Base-by-base conservation (phyloP, 2,888 invertebrate genomes). In the Drosophila mayaguana region DNA sequence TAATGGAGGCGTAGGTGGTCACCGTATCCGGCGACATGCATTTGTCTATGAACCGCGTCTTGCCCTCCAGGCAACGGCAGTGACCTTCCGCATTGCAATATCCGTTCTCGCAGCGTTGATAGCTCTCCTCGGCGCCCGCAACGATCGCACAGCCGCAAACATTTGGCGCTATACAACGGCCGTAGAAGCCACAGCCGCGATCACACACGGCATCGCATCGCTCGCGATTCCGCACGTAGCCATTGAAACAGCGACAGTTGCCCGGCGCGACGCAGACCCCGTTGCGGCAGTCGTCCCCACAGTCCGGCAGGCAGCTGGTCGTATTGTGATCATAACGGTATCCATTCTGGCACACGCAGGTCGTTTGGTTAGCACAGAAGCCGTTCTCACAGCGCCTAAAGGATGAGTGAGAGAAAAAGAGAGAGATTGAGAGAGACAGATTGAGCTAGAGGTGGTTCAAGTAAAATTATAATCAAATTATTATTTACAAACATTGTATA, bases 271-370 rank as follows among this genome's bases (percentile, higher is more conserved):
- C 73, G 70, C 94, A 94, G 0, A 89, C 77, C 0, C 94, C 93
- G 75, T 93, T 93, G 1, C 80, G 75, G 61, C 93, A 93, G 16
- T 79, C 77, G 32, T 84, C 83, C 0, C 81, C 85, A 51, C 93
- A 93, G 25, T 90, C 81, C 2, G 92, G 92, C 53, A 90, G 72
- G 46, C 93, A 92, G 7, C 81, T 83, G n/a, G 89, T 90, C 8
- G 89, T 91, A 16, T 88, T 85, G 3, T 65, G 57, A 60, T 90
- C 90, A 54, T 90, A 92, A 0, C 78, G 81, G 85, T 93, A 94
- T 2, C 93, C 93, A 60, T 89, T 83, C 46, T 91, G 88, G 70
- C 95, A 95, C 6, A 93, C 90, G 66, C 94, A 94, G 0, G 89
- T 89, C 16, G 93, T 92, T 0, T 92, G 92, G 43, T 91, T 93